phyloP scores from a whole-genome alignment of 2,113 vertebrate genomes.

The Quiscalus mexicanus region DNA sequence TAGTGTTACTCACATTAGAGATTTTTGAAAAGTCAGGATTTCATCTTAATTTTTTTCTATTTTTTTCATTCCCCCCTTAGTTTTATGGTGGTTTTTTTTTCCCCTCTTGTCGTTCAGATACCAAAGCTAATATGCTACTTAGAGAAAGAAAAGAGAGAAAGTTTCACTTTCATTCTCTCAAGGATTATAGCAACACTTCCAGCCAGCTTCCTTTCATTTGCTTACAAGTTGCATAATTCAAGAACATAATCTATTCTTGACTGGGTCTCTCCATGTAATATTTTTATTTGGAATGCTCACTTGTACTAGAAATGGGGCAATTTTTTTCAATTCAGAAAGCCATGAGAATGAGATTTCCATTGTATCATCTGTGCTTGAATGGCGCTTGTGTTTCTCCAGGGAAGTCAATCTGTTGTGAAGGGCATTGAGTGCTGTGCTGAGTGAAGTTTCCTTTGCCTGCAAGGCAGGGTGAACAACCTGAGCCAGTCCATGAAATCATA shows the following conservation, averaged over 20 bases:
- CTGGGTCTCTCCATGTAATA: neutral
- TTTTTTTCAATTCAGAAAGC: constrained; percentile 6
- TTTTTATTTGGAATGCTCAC: neutral
- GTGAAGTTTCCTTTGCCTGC: constrained; percentile 5
- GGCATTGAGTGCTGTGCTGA: neutral
- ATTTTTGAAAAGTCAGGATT: neutral
- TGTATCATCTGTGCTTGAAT: constrained; percentile 7
- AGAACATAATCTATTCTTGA: neutral
- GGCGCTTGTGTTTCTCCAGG: neutral
- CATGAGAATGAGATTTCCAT: neutral
- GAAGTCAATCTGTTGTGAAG: constrained; percentile 37
- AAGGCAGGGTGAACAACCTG: constrained; percentile 16
- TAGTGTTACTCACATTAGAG: neutral
- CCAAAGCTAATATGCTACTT: neutral
- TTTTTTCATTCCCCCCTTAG: neutral
- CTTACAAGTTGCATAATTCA: neutral
- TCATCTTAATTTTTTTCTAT: neutral
- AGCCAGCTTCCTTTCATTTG: neutral
- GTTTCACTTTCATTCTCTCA: neutral
- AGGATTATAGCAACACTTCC: neutral
- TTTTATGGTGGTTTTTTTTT: rapidly evolving
- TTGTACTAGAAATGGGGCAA: neutral
- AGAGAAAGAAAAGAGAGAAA: neutral
- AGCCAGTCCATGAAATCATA: constrained; percentile 42
- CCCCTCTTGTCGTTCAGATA: neutral